These are phyloP conservation scores for Achlya flavicornis DNA, from an alignment of 2,888 invertebrate genomes.

Conservation along the genomic window DNA sequence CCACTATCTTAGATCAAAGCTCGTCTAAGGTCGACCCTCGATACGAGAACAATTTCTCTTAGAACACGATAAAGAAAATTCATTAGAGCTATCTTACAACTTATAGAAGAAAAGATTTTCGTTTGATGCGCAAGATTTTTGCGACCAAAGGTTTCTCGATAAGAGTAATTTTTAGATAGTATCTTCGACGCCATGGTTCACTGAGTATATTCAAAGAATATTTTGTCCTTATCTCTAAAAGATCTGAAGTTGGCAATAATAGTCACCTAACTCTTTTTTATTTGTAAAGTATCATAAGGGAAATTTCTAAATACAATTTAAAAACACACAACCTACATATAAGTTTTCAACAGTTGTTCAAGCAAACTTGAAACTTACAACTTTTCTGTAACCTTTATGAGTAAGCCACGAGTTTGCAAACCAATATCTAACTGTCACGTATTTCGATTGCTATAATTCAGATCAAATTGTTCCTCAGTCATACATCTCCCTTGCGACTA, in stretches of 20 bases:
- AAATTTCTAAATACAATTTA: neutral
- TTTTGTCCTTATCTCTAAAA: neutral
- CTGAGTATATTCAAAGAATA: neutral
- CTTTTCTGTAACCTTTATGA: neutral
- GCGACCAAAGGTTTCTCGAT: neutral
- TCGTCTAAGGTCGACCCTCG: conserved; percentile 34
- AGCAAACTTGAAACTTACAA: neutral
- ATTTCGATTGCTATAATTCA: neutral
- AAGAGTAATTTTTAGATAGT: neutral
- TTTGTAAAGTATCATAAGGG: neutral
- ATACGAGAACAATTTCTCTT: conserved; percentile 41
- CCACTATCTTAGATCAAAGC: conserved; percentile 39
- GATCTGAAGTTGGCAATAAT: no score
- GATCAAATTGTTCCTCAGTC: neutral
- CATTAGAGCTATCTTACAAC: conserved; percentile 11
- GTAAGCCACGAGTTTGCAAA: neutral
- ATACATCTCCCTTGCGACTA: neutral
- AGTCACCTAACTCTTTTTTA: no score
- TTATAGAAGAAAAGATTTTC: conserved; percentile 11
- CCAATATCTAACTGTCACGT: neutral
- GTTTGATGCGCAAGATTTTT: conserved; percentile 13
- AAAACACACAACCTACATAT: neutral
- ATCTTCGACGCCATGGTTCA: neutral
- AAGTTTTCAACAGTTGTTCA: neutral
- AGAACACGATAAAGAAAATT: conserved; percentile 27